Conservation (phyloP, 2,888 invertebrate genomes). For the Odontocerum albicorne region DNA sequence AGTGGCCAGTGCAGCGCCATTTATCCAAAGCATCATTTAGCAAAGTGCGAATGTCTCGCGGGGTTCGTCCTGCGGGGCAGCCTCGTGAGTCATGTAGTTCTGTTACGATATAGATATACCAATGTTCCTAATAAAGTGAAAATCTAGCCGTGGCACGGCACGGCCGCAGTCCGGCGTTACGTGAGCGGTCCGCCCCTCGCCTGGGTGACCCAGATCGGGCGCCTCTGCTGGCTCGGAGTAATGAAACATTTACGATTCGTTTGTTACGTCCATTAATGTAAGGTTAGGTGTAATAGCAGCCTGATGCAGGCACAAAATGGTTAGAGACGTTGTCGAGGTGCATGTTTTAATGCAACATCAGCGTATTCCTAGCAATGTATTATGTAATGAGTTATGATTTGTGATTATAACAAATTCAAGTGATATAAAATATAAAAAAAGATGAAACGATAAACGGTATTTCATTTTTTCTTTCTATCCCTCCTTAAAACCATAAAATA, state of each 20-base stretch:
- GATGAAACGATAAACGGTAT: conserved; percentile 9
- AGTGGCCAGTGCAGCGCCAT: neutral
- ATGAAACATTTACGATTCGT: conserved; percentile 11
- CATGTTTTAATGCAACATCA: conserved; percentile 30
- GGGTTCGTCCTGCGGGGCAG: conserved; percentile 4
- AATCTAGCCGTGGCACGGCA: neutral
- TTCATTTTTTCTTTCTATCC: conserved; percentile 3
- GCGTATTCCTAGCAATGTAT: conserved; percentile 31
- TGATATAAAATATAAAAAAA: conserved; percentile 29
- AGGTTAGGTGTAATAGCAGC: conserved; percentile 22
- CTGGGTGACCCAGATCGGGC: neutral
- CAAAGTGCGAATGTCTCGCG: conserved; percentile 7
- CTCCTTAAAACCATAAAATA: too few relatives aligned
- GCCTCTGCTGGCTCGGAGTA: neutral
- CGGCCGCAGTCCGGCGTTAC: neutral
- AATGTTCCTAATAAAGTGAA: conserved; percentile 13
- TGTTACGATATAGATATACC: conserved; percentile 8
- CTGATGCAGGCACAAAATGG: conserved; percentile 20
- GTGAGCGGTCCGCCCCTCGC: neutral
- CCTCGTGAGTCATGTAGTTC: conserved; percentile 8
- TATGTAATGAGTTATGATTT: conserved; percentile 28
- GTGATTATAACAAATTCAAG: conserved; percentile 31
- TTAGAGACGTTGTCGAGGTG: conserved; percentile 19
- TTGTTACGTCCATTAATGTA: conserved; percentile 29
- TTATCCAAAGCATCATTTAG: conserved; percentile 16